Conservation (phyloP, 2,888 invertebrate genomes). For the Cordylochernes scorpioides region DNA sequence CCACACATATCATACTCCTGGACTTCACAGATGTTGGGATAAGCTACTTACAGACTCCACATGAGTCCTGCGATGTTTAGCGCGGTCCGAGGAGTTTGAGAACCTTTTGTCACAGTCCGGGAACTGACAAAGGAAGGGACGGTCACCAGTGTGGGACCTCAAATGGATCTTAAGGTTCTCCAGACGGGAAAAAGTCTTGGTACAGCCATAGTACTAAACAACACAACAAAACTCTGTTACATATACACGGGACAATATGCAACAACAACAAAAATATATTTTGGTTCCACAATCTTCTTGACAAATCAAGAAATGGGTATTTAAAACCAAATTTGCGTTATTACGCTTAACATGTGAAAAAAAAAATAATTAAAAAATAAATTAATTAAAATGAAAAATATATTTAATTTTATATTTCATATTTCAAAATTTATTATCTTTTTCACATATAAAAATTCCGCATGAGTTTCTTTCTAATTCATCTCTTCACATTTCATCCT, state of each 20-base stretch:
- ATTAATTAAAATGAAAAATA: no score
- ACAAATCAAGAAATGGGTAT: no score
- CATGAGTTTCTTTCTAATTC: no score
- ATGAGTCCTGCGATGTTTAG: constrained; percentile 94
- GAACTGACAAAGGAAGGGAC: constrained; percentile 82
- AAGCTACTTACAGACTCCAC: constrained; percentile 69
- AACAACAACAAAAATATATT: neutral
- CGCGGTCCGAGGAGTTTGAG: constrained; percentile 90
- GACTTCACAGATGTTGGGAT: no score
- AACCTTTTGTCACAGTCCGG: constrained; percentile 80
- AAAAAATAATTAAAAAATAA: no score
- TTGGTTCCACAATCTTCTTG: no score
- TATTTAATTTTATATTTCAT: no score
- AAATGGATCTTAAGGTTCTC: constrained; percentile 96
- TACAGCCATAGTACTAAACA: constrained; percentile 71
- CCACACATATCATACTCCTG: no score
- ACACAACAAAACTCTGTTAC: constrained; percentile 1
- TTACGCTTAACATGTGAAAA: no score
- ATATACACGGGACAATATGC: neutral
- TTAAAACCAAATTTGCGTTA: no score
- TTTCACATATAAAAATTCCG: neutral
- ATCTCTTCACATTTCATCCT: no score
- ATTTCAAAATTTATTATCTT: no score
- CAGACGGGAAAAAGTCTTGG: constrained; percentile 78
- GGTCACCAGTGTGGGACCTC: constrained; percentile 77